Percentiles rank a stretch among this genome's conserved stretches.
Conservation (phyloP, 2,888 invertebrate genomes). For the Pseudeuparius sepicola region DNA sequence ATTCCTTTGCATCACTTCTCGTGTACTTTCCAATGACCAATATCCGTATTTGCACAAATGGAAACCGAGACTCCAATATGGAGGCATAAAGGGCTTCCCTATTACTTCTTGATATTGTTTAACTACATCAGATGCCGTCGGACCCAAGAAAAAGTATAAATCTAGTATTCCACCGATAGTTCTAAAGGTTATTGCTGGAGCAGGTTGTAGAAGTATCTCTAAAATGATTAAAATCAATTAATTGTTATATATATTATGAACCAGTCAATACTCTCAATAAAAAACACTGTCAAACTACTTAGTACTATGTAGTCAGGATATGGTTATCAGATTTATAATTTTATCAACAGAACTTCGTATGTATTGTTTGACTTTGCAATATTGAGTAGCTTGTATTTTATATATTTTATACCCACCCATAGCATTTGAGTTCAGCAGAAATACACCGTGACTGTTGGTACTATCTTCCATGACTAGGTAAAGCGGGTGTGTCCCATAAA, state of each 20-base stretch:
- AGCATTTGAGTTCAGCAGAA: constrained; percentile 71
- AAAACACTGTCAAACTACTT: too few species aligned
- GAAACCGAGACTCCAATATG: constrained; percentile 80
- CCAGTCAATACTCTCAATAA: too few species aligned
- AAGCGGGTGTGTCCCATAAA: constrained; percentile 76
- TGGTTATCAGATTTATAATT: too few species aligned
- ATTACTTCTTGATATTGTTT: constrained; percentile 57
- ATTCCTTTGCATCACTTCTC: constrained; percentile 53
- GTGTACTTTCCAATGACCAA: constrained; percentile 51
- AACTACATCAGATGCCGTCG: constrained; percentile 55
- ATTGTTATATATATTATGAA: too few species aligned
- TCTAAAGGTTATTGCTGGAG: constrained; percentile 71
- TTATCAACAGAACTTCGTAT: too few species aligned
- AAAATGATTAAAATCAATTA: too few species aligned
- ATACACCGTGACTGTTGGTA: constrained; percentile 60
- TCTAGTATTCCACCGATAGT: constrained; percentile 71
- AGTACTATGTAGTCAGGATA: too few species aligned
- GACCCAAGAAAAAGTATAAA: constrained; percentile 66
- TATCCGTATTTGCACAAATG: constrained; percentile 59
- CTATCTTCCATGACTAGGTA: constrained; percentile 59
- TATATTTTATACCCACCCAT: too few species aligned
- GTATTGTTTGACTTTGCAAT: too few species aligned
- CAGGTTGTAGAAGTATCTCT: constrained; percentile 72
- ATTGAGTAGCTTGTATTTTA: too few species aligned
- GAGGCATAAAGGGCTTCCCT: constrained; percentile 69